A percentile compares a stretch with the other conserved stretches of the same genome.
phyloP scores from a whole-genome alignment of 2,797 vertebrate species.

The Gymnocypris eckloni region DNA sequence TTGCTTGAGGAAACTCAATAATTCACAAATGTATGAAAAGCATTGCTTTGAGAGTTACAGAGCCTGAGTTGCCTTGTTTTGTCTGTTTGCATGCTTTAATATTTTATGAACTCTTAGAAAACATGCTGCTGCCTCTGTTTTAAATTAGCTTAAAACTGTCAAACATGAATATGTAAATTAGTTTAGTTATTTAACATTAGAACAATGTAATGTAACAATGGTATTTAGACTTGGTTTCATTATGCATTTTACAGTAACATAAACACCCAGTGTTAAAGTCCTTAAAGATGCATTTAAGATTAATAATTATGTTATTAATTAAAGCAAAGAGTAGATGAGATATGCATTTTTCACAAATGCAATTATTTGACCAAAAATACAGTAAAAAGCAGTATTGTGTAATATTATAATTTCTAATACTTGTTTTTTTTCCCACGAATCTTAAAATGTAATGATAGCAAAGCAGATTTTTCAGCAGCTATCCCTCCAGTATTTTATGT shows the following conservation, averaged over 20 bases:
- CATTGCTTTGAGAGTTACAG: not conserved
- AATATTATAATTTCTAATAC: not conserved
- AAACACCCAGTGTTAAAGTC: not conserved
- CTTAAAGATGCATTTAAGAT: not conserved
- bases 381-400: not conserved
- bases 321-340: not conserved
- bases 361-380: not conserved
- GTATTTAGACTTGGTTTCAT: not conserved
- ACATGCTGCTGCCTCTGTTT: not conserved
- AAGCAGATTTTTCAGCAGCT: not conserved
- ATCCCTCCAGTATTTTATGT: not conserved
- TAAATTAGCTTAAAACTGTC: not conserved
- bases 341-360: not conserved
- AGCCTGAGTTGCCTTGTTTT: not conserved
- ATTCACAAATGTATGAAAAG: constrained; percentile 3
- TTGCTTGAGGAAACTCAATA: not conserved
- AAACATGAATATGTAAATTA: not conserved
- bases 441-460: not conserved
- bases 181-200: not conserved
- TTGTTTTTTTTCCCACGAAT: not conserved
- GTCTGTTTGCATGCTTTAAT: constrained; percentile 8
- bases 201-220: not conserved
- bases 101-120: constrained; percentile 3
- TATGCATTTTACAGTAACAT: not conserved
- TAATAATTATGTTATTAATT: not conserved